phyloP scores from a whole-genome alignment of 2,797 vertebrate species.

The Cichlasoma orientale region DNA sequence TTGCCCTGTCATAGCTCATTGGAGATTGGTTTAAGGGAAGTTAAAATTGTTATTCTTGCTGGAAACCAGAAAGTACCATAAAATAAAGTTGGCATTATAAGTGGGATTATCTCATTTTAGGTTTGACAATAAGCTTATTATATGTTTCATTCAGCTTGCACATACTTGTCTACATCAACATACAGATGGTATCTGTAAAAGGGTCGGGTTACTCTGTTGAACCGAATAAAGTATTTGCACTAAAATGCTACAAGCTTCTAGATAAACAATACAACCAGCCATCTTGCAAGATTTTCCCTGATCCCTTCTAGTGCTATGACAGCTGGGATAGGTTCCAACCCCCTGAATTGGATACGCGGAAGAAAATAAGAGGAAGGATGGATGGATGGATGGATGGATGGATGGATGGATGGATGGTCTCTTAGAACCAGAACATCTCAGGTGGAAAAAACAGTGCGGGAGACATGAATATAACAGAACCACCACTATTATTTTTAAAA shows the following conservation, averaged over 20 bases:
- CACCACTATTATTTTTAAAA: background rate
- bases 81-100: background rate
- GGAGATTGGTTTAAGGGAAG: background rate
- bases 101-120: background rate
- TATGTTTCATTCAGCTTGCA: background rate
- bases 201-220: background rate
- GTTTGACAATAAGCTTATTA: background rate
- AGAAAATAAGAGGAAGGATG: rapidly evolving
- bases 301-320: background rate
- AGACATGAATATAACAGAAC: background rate
- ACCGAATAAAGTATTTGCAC: background rate
- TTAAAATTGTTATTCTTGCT: background rate
- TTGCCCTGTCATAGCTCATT: background rate
- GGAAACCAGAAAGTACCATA: background rate
- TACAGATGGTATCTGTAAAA: background rate
- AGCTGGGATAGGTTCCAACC: background rate
- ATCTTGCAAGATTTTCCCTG: background rate
- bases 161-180: background rate
- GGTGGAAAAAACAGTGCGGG: background rate
- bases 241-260: background rate
- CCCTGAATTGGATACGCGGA: too few species aligned
- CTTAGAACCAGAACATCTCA: background rate
- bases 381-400: background rate
- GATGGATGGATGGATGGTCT: background rate
- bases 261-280: rapidly evolving